Evolutionary conservation across 23 tunicate genomes (phyloP).

Genomic region (Ciona savignyi): DNA sequence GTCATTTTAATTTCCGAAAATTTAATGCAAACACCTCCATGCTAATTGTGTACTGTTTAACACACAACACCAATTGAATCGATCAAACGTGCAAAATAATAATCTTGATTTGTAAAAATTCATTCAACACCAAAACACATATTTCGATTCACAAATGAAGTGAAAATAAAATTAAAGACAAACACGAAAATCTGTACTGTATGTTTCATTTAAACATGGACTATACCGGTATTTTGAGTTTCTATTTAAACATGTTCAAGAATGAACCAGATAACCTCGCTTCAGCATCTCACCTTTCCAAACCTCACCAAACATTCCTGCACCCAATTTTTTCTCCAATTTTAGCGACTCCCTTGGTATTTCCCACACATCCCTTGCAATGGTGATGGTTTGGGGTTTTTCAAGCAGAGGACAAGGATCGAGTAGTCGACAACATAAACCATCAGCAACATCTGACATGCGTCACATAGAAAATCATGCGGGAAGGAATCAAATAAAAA

Average conservation of each 20-base stretch:
- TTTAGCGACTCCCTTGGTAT: constrained; percentile 56
- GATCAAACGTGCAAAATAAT: too few species aligned
- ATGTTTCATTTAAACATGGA: too few species aligned
- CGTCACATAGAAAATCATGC: background rate
- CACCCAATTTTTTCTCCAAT: constrained; percentile 79
- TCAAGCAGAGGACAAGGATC: constrained; percentile 82
- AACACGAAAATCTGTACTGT: too few species aligned
- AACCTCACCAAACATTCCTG: constrained; percentile 99
- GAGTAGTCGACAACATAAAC: constrained; percentile 73
- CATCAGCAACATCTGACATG: constrained; percentile 54
- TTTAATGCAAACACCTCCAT: too few species aligned
- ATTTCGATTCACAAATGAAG: too few species aligned
- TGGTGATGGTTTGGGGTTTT: constrained; percentile 78
- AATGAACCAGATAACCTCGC: background rate
- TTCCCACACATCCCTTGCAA: constrained; percentile 96
- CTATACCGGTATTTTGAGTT: too few species aligned
- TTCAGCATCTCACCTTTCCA: constrained; percentile 71
- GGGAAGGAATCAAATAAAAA: background rate
- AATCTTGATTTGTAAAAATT: too few species aligned
- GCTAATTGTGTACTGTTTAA: background rate
- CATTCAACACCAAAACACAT: too few species aligned
- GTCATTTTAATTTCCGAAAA: too few species aligned
- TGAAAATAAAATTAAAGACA: too few species aligned
- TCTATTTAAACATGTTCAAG: background rate
- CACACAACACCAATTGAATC: background rate